Evolutionary conservation across 2,888 invertebrate species (phyloP), one percentile per base, ranked within the genome.

Genomic region (Frankliniella intonsa): DNA sequence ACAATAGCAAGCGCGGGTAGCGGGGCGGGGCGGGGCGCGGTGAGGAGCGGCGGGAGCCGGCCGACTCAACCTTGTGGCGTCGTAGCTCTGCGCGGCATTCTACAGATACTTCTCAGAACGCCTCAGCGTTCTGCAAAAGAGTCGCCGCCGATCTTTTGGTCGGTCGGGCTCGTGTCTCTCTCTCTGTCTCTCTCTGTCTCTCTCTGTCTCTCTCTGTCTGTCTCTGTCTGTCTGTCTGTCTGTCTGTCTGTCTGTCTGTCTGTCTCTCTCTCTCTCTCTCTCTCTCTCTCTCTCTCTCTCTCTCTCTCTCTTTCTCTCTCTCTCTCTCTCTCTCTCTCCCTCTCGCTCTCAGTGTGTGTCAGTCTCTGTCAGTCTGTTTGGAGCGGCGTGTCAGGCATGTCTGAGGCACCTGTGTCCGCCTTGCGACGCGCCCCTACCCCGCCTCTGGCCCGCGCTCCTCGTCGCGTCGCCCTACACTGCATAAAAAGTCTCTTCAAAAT

Each of bases 81-180:
- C n/a, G 38, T 38, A 38, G 38, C 38, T 38, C 55, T 19, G 55
- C 55, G 69, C 69, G 69, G 69, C 69, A 76, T 76, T 76, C 69
- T 76, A 22, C 69, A 25, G 25, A 76, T 76, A 22, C 69, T 76
- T 76, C 69, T 76, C 22, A 76, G 69, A 76, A 76, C 62, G 62
- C 62, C 17, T 17, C 17, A 22, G 22, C 69, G 55, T 19, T 55
- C 55, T 14, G 55, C 55, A 55, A 55, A 38, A 55, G 55, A 55
- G 17, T 55, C 55, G 55, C 55, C 55, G 55, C 14, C 55, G 55
- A 55, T 55, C 55, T 55, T 55, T 55, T 14, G 55, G 55, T 19
- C 55, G 55, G 55, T 55, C 55, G 55, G n/a, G n/a, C n/a, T n/a
- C 55, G 12, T 14, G 12, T 12, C 5, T 38, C 38, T 38, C 38